Evolutionary conservation across 2,888 invertebrate species (phyloP).

Genomic region (Dione juno): DNA sequence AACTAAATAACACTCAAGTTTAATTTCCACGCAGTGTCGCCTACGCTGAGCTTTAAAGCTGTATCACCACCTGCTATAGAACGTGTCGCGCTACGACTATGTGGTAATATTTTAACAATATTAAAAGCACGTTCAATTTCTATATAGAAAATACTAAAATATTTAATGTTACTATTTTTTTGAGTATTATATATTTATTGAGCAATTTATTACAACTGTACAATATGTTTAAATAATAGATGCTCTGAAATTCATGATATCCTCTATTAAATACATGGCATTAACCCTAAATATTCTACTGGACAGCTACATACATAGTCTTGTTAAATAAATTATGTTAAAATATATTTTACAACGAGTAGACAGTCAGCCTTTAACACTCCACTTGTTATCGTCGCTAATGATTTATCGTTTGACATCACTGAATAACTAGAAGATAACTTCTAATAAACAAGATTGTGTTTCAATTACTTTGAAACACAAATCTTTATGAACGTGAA

Average conservation of each 20-base stretch:
- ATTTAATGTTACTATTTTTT: no score
- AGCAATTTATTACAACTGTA: no score
- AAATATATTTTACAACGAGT: not conserved
- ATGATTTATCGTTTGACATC: constrained; percentile 50
- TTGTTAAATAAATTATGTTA: not conserved
- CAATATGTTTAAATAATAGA: no score
- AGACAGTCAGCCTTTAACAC: constrained; percentile 37
- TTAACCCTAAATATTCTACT: not conserved
- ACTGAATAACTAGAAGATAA: constrained; percentile 33
- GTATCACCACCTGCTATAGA: not conserved
- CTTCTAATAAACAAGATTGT: constrained; percentile 27
- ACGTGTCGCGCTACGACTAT: not conserved
- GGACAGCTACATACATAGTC: not conserved
- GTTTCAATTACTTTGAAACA: constrained; percentile 19
- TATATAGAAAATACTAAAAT: not conserved
- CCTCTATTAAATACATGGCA: no score
- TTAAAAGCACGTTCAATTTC: not conserved
- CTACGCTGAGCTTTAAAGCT: constrained; percentile 36
- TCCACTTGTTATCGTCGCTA: constrained; percentile 43
- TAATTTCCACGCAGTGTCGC: constrained; percentile 42
- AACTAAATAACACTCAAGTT: constrained; percentile 22
- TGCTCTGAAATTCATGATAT: no score
- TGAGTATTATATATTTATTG: no score
- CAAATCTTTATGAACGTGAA: constrained; percentile 7
- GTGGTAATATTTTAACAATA: not conserved